Evolutionary conservation across 2,113 vertebrate species (phyloP).

Genomic region (Rhizomys pruinosus): DNA sequence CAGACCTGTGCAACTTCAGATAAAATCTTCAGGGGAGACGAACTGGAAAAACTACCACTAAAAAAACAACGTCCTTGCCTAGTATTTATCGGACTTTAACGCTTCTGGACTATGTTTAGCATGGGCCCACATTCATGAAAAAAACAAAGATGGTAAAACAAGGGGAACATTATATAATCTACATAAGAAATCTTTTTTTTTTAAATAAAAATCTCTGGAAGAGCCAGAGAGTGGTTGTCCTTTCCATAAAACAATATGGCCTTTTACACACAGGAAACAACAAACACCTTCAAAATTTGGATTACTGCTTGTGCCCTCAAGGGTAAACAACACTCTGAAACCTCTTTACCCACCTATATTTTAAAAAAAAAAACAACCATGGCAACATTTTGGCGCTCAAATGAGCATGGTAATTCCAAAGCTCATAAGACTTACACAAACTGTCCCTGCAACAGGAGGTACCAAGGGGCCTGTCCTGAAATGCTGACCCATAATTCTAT

Average conservation of each 20-base stretch:
- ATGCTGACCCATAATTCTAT: not conserved
- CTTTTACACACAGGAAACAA: slow-evolving; percentile 26
- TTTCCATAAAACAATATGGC: slow-evolving; percentile 25
- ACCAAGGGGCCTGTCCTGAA: not conserved
- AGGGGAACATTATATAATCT: not conserved
- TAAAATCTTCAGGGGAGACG: slow-evolving; percentile 8
- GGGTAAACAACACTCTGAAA: not conserved
- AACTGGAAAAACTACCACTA: not conserved
- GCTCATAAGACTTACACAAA: not conserved
- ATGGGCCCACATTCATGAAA: not conserved
- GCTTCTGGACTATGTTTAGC: not conserved
- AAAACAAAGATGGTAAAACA: too few relatives aligned
- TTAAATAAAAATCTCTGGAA: slow-evolving; percentile 43
- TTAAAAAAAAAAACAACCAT: not conserved
- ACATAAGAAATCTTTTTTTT: slow-evolving; percentile 14
- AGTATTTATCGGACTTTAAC: not conserved
- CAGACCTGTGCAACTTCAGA: not conserved
- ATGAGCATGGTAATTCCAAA: not conserved
- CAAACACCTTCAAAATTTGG: not conserved
- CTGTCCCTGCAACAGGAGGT: not conserved
- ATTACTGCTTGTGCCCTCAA: not conserved
- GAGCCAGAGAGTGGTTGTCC: slow-evolving; percentile 17
- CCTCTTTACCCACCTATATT: not conserved
- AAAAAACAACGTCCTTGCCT: not conserved
- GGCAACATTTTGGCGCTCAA: not conserved